phyloP scores from a whole-genome alignment of 2,797 vertebrate genomes.

The Pterois miles region DNA sequence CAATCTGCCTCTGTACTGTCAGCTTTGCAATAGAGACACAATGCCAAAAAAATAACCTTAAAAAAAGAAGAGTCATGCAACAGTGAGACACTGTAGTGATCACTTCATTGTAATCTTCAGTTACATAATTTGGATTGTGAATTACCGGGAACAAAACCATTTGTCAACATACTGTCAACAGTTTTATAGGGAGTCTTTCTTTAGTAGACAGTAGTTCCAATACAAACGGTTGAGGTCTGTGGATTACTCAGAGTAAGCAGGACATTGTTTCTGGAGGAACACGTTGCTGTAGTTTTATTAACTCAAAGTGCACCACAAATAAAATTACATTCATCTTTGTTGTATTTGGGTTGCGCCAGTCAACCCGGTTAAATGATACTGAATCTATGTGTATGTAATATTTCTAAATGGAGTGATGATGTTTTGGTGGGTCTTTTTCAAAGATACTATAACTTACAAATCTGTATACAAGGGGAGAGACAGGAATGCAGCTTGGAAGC shows the following conservation, averaged over 20 bases:
- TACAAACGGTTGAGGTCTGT: conserved; percentile 20
- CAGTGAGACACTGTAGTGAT: background rate
- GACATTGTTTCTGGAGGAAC: conserved; percentile 18
- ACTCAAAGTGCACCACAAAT: conserved; percentile 1
- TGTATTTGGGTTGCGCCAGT: conserved; percentile 18
- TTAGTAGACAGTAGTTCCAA: background rate
- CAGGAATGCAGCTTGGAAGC: conserved; percentile 1
- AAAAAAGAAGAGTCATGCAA: background rate
- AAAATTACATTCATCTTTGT: conserved; percentile 1
- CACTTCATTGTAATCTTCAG: background rate
- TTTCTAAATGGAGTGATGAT: conserved; percentile 6
- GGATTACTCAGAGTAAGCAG: conserved; percentile 4
- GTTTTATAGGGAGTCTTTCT: conserved; percentile 10
- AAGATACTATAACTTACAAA: background rate
- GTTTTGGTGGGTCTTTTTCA: background rate
- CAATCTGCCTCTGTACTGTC: background rate
- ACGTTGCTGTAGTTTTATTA: conserved; percentile 2
- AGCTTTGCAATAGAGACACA: background rate
- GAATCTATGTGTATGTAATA: background rate
- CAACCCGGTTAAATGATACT: conserved; percentile 11
- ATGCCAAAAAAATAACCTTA: background rate
- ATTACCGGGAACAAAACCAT: conserved; percentile 11
- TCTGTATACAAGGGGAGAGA: conserved; percentile 34
- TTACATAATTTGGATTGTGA: conserved; percentile 6
- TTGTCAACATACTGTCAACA: conserved; percentile 15